Conservation (phyloP, 2,888 invertebrate species). For the Campoplex nolae region DNA sequence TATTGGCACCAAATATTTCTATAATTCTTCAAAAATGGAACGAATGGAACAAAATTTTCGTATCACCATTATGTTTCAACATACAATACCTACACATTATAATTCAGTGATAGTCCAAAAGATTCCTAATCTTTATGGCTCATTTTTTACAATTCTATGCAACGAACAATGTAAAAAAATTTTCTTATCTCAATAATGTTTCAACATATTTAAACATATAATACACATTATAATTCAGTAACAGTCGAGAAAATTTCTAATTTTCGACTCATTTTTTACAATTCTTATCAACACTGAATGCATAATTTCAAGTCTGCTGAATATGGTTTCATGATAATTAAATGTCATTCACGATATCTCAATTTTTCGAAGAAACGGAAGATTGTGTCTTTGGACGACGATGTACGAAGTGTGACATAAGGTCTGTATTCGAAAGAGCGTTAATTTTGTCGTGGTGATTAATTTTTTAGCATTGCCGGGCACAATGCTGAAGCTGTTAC, state of each 20-base stretch:
- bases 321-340: not conserved
- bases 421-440: not conserved
- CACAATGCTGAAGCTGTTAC: slow-evolving; percentile 76
- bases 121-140: no score
- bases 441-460: not conserved
- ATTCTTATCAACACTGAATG: not conserved
- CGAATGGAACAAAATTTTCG: no score
- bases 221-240: no score
- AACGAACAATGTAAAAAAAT: no score
- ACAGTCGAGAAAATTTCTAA: no score
- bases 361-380: not conserved
- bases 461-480: slow-evolving; percentile 76
- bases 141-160: not conserved
- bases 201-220: no score
- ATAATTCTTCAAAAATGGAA: no score
- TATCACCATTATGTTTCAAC: no score
- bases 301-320: not conserved
- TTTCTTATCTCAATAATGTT: no score
- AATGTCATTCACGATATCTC: not conserved
- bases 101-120: no score
- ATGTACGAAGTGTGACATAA: not conserved
- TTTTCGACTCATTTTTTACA: not conserved
- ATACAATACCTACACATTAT: no score
- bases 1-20: no score
- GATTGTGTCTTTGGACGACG: not conserved